A percentile compares a stretch with the other conserved stretches of the same genome.
phyloP scores from a whole-genome alignment of 2,113 vertebrate genomes.

The Chroicocephalus ridibundus region DNA sequence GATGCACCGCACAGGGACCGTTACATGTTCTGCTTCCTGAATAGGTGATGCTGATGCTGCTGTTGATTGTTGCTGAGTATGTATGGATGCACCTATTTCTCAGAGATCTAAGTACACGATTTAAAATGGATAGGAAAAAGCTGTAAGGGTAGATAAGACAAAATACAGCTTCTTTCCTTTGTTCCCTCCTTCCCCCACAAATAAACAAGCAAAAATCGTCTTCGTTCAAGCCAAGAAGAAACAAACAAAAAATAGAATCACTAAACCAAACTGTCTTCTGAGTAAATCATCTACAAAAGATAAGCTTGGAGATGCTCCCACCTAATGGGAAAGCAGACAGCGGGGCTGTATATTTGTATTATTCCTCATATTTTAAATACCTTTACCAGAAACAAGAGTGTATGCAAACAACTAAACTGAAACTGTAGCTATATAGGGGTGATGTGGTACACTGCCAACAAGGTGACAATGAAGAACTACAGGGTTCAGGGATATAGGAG shows the following conservation, averaged over 20 bases:
- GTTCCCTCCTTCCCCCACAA: background rate
- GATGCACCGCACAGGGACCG: background rate
- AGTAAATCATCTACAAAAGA: conserved; percentile 34
- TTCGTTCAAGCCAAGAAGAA: background rate
- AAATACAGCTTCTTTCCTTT: background rate
- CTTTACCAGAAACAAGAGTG: conserved; percentile 20
- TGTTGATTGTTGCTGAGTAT: background rate
- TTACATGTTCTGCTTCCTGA: background rate
- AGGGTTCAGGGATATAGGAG: background rate
- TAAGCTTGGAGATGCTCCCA: background rate
- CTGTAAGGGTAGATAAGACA: conserved; percentile 9
- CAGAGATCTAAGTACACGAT: background rate
- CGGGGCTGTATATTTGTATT: conserved; percentile 38
- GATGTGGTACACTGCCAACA: background rate
- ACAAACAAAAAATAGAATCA: conserved; percentile 9
- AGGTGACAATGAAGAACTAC: background rate
- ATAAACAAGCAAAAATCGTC: background rate
- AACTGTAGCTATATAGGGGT: background rate
- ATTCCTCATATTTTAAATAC: conserved; percentile 27
- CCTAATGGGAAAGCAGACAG: conserved; percentile 20
- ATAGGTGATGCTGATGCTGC: background rate
- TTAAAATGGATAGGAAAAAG: background rate
- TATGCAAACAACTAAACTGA: conserved; percentile 11
- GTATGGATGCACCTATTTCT: background rate
- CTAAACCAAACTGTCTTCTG: background rate